Evolutionary conservation across 2,113 vertebrate species (phyloP).

Genomic region (Athene noctua): DNA sequence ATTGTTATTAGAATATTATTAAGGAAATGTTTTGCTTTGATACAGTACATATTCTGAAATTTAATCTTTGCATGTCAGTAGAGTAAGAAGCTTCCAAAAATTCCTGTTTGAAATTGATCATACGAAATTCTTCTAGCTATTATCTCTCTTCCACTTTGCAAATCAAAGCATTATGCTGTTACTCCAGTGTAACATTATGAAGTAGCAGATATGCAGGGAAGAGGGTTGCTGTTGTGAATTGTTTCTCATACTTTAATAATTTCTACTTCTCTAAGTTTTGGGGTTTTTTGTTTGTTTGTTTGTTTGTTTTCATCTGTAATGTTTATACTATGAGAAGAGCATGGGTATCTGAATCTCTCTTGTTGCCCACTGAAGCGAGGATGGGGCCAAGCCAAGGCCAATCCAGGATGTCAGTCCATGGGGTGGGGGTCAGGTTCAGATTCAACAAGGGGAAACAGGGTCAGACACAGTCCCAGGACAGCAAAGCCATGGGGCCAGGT

Average conservation of each 20-base stretch:
- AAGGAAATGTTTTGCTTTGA: background rate
- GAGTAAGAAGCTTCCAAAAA: background rate
- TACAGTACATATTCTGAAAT: background rate
- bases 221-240: background rate
- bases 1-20: background rate
- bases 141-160: background rate
- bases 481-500: fast-evolving
- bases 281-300: background rate
- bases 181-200: background rate
- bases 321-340: background rate
- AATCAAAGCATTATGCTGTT: background rate
- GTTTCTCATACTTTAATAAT: background rate
- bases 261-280: background rate
- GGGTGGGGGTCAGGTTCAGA: background rate
- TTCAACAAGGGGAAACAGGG: fast-evolving
- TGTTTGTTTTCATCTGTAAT: background rate
- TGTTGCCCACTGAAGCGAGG: background rate
- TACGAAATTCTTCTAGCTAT: background rate
- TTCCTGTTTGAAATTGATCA: background rate
- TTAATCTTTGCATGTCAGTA: background rate
- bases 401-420: background rate
- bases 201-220: background rate
- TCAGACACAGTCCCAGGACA: background rate
- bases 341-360: background rate
- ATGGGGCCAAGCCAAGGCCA: background rate